Conservation (phyloP, 2,113 vertebrate genomes). For the Oryzias javanicus region DNA sequence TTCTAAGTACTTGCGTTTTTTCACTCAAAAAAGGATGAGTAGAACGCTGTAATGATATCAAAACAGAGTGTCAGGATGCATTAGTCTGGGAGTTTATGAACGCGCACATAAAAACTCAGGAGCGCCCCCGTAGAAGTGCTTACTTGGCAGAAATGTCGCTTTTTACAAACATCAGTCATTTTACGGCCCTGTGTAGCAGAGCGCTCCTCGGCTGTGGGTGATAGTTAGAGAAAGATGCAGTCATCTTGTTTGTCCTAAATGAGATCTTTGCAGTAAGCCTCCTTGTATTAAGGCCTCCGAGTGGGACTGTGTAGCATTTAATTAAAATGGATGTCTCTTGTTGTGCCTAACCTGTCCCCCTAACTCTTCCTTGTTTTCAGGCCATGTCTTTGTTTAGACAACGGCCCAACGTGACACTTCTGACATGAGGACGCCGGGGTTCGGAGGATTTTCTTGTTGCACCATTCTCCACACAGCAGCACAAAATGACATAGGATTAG, state of each 20-base stretch:
- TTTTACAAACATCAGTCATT: constrained; percentile 87
- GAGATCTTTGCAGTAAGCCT: constrained; percentile 71
- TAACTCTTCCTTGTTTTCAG: constrained; percentile 68
- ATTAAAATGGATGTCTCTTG: constrained; percentile 79
- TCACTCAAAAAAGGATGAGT: constrained; percentile 99
- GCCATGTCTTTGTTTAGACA: constrained; percentile 72
- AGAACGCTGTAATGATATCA: constrained; percentile 99
- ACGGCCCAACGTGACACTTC: constrained; percentile 66
- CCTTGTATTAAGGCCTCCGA: constrained; percentile 71
- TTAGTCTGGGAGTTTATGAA: constrained; percentile 96
- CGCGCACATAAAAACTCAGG: constrained; percentile 89
- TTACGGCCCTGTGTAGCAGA: constrained; percentile 68
- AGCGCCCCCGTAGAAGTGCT: constrained; percentile 91
- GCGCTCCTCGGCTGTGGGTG: constrained; percentile 63
- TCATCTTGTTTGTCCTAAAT: constrained; percentile 78
- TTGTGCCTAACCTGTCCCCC: constrained; percentile 72
- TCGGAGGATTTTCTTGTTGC: constrained; percentile 57
- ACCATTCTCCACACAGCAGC: constrained; percentile 52
- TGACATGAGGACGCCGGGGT: constrained; percentile 54
- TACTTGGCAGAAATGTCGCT: constrained; percentile 94
- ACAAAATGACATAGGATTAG: constrained; percentile 55
- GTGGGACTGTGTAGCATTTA: constrained; percentile 71
- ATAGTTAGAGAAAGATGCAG: constrained; percentile 78
- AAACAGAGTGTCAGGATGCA: constrained; percentile 99
- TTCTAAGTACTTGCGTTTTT: constrained; percentile 99